Evolutionary conservation across 2,888 invertebrate genomes (phyloP).

Genomic region (Parascotia fuliginaria): DNA sequence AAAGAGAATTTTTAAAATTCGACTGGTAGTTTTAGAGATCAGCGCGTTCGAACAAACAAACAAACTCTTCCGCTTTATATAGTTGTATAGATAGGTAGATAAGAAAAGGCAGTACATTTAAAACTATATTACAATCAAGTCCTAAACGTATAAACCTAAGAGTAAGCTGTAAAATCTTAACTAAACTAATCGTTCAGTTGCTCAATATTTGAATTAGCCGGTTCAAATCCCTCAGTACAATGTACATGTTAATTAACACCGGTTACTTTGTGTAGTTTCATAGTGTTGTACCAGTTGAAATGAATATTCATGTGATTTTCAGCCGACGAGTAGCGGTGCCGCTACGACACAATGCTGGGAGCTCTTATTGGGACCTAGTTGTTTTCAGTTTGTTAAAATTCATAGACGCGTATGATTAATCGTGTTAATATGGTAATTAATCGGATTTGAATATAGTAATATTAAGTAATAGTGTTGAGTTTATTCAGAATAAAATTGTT

Average conservation of each 20-base stretch:
- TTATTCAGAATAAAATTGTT: neutral
- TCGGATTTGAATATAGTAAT: conserved; percentile 23
- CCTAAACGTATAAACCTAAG: too few relatives aligned
- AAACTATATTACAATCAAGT: too few relatives aligned
- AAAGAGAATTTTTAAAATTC: too few relatives aligned
- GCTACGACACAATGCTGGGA: neutral
- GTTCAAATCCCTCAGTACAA: conserved; percentile 13
- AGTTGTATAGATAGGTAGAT: too few relatives aligned
- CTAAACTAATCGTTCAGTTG: conserved; percentile 7
- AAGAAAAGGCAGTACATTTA: too few relatives aligned
- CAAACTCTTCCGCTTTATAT: too few relatives aligned
- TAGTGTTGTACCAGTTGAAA: conserved; percentile 21
- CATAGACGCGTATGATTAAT: conserved; percentile 26
- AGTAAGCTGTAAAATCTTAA: too few relatives aligned
- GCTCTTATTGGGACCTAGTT: conserved; percentile 35
- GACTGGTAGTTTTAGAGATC: too few relatives aligned
- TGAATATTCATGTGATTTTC: conserved; percentile 51
- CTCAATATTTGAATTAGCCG: conserved; percentile 17
- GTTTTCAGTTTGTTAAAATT: conserved; percentile 39
- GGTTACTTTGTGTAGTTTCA: conserved; percentile 43
- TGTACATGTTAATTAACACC: conserved; percentile 50
- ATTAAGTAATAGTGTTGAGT: neutral
- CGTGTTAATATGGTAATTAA: conserved; percentile 27
- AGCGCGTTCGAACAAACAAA: too few relatives aligned
- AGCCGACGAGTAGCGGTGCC: neutral